These are phyloP conservation scores for Anguilla marmorata DNA, from an alignment of 2,797 vertebrate species.

Conservation along the genomic window DNA sequence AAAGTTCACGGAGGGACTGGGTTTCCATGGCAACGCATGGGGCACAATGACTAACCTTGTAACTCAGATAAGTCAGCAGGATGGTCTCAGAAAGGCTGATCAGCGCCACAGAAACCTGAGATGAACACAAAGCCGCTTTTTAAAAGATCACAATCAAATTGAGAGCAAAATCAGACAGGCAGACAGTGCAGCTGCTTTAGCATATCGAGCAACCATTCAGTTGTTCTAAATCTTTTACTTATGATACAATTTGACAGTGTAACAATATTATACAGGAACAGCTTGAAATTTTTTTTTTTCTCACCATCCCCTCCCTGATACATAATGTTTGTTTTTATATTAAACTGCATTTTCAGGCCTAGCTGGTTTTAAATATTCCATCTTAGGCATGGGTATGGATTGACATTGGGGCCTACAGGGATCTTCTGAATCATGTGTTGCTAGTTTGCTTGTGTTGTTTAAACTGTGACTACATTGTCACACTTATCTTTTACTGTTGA, in stretches of 20 bases:
- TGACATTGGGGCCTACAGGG: neutral
- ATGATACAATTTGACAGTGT: neutral
- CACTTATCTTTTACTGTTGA: neutral
- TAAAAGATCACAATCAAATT: neutral
- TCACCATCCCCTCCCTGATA: neutral
- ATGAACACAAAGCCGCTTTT: neutral
- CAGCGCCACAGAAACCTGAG: constrained; percentile 77
- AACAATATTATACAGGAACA: neutral
- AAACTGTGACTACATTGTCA: neutral
- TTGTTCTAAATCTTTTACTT: neutral
- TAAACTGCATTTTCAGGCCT: neutral
- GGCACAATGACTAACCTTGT: constrained; percentile 72
- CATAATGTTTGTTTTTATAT: neutral
- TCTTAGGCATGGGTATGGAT: neutral
- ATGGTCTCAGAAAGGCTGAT: constrained; percentile 81
- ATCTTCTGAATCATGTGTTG: neutral
- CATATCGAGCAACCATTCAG: neutral
- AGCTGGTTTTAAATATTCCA: neutral
- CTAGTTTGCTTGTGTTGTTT: neutral
- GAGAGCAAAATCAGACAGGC: neutral
- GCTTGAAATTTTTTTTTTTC: neutral
- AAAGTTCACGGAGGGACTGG: constrained; percentile 20
- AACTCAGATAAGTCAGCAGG: constrained; percentile 80
- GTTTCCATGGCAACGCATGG: constrained; percentile 34
- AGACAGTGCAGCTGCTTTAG: neutral